A percentile compares a stretch with the other conserved stretches of the same genome.
These are phyloP conservation scores for Pogonomyrmex barbatus DNA, from an alignment of 1,140 invertebrate genomes.

Conservation along the genomic window DNA sequence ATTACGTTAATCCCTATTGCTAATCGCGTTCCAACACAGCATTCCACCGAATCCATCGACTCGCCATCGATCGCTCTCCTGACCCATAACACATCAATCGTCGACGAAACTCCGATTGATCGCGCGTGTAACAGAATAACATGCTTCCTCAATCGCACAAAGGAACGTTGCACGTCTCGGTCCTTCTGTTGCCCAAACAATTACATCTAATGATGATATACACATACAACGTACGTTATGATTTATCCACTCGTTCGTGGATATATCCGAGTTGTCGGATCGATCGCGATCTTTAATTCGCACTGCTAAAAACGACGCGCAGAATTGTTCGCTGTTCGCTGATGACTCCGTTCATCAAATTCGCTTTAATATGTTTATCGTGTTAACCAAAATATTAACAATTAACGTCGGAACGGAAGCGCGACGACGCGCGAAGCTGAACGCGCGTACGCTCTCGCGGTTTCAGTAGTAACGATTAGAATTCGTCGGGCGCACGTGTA, in stretches of 20 bases:
- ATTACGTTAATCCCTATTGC: conserved; percentile 34
- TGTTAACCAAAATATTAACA: conserved; percentile 9
- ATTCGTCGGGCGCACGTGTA: background rate
- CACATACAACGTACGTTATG: no score
- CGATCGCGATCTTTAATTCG: background rate
- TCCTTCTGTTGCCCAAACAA: background rate
- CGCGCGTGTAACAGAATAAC: background rate
- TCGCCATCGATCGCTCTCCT: background rate
- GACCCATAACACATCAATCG: background rate
- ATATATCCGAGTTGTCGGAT: background rate
- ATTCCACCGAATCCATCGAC: background rate
- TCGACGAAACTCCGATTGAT: conserved; percentile 27
- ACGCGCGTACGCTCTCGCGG: background rate
- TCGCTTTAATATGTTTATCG: conserved; percentile 6
- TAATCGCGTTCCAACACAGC: conserved; percentile 5
- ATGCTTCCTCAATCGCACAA: background rate
- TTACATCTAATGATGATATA: background rate
- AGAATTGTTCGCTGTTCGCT: background rate
- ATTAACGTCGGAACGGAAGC: conserved; percentile 24
- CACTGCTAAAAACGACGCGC: background rate
- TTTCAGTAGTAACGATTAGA: background rate
- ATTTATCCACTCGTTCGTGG: background rate
- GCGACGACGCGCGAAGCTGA: background rate
- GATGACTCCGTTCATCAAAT: conserved; percentile 13
- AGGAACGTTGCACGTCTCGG: background rate